Evolutionary conservation across 2,113 vertebrate genomes (phyloP), one percentile per base, ranked within the genome.

Genomic region (Ammodramus savannarum): DNA sequence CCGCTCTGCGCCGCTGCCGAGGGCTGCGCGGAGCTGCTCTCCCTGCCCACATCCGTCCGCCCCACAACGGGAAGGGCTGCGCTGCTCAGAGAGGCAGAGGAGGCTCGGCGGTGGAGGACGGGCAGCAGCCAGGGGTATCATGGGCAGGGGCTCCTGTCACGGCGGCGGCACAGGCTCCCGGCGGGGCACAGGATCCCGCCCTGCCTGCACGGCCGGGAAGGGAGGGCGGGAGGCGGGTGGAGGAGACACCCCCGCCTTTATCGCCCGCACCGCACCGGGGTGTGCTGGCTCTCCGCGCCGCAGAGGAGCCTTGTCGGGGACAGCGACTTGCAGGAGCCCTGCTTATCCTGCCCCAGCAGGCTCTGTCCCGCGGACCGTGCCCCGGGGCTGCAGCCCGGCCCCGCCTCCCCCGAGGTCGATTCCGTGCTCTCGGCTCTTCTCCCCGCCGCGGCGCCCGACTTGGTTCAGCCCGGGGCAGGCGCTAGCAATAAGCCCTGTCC

Each of bases 401-500:
- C 66, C 83, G 44, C 78, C 78, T 93, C 43, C 61, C 31, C 68
- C 19, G 26, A 10, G 31, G 7, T 20, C 20, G 51, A 49, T 36
- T 34, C 43, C 6, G 59, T 3, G 36, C 48, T 38, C 27, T 22
- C 31, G 14, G 22, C 72, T 29, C 32, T 19, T 79, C 86, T 95
- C 92, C 93, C 86, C 86, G 29, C 43, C 34, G 62, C 85, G 32
- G 32, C 41, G 8, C 21, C 65, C 14, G 1, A 77, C 34, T 93
- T 96, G 96, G 96, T 97, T 95, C 79, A 89, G 86, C 67, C 96
- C 94, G 46, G 89, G 94, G 95, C 95, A 90, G 90, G 78, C 87
- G 44, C 87, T 90, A 39, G 68, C 66, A 68, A 88, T 48, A 69
- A 91, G 87, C 80, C 87, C 87, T 85, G 66, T 93, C 89, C 85